These are phyloP conservation scores for Campoletis raptor DNA, from an alignment of 2,888 invertebrate species.

Conservation along the genomic window DNA sequence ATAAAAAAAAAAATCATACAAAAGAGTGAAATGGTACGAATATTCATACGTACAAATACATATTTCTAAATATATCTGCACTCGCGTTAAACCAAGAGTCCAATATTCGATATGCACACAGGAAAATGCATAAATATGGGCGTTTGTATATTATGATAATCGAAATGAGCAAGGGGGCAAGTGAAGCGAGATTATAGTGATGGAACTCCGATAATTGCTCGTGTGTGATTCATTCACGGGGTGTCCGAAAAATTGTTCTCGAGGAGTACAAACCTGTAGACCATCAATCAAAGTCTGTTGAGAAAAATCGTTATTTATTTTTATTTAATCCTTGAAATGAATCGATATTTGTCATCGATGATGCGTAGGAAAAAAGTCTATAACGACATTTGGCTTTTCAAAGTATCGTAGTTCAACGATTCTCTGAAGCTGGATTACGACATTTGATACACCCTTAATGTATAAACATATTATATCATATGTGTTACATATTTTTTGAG, in stretches of 20 bases:
- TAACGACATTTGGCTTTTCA: background rate
- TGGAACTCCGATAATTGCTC: constrained; percentile 60
- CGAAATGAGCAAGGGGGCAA: constrained; percentile 44
- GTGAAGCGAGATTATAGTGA: constrained; percentile 56
- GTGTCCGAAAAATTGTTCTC: background rate
- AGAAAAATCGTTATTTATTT: background rate
- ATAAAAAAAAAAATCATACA: background rate
- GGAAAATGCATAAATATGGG: background rate
- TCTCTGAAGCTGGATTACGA: background rate
- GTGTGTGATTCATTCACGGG: background rate
- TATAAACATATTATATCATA: background rate
- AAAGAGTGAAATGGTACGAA: constrained; percentile 4
- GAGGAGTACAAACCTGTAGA: background rate
- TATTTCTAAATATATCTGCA: background rate
- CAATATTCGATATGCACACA: constrained; percentile 33
- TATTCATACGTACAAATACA: background rate
- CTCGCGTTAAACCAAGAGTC: background rate
- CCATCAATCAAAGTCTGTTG: background rate
- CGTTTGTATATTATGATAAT: constrained; percentile 44
- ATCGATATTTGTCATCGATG: background rate
- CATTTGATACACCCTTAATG: background rate
- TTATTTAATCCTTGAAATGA: background rate
- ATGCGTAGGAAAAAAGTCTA: background rate
- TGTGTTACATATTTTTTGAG: background rate
- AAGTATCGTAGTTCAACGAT: background rate